Conservation (phyloP, 2,113 vertebrate species). For the Grammomys surdaster region DNA sequence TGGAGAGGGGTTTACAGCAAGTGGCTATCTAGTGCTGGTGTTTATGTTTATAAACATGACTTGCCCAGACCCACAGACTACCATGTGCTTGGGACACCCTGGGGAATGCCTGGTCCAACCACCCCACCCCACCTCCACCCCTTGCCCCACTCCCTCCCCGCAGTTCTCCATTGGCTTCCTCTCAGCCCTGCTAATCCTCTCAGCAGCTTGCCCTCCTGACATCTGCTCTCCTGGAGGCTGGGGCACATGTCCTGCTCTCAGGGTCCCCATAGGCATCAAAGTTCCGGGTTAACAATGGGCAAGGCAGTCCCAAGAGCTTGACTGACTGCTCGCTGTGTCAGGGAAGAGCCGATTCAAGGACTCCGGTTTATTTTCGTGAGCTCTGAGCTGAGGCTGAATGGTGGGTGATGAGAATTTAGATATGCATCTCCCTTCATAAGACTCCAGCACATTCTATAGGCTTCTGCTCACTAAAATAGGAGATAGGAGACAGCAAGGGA, state of each 20-base stretch:
- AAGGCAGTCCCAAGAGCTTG: not conserved
- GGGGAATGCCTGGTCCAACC: too few species aligned
- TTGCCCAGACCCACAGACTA: not conserved
- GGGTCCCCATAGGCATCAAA: not conserved
- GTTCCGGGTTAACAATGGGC: not conserved
- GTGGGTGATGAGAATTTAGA: slow-evolving; percentile 49
- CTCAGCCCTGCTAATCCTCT: not conserved
- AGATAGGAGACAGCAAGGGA: slow-evolving; percentile 59
- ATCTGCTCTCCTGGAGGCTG: not conserved
- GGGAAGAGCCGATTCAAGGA: not conserved
- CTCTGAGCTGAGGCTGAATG: slow-evolving; percentile 34
- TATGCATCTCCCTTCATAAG: slow-evolving; percentile 22
- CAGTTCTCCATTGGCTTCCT: not conserved
- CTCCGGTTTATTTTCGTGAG: slow-evolving; percentile 5
- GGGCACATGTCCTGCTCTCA: not conserved
- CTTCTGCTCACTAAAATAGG: slow-evolving; percentile 42
- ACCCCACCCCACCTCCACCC: too few species aligned
- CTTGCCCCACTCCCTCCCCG: not conserved
- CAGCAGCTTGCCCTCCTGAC: not conserved
- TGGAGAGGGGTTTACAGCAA: not conserved
- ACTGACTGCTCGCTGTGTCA: not conserved
- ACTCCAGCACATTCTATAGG: slow-evolving; percentile 46
- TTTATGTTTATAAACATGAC: not conserved
- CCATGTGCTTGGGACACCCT: not conserved
- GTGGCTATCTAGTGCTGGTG: not conserved